Percentiles rank a stretch among this genome's conserved stretches.
Evolutionary conservation across 2,797 vertebrate genomes (phyloP).

Genomic region (Merluccius polli): DNA sequence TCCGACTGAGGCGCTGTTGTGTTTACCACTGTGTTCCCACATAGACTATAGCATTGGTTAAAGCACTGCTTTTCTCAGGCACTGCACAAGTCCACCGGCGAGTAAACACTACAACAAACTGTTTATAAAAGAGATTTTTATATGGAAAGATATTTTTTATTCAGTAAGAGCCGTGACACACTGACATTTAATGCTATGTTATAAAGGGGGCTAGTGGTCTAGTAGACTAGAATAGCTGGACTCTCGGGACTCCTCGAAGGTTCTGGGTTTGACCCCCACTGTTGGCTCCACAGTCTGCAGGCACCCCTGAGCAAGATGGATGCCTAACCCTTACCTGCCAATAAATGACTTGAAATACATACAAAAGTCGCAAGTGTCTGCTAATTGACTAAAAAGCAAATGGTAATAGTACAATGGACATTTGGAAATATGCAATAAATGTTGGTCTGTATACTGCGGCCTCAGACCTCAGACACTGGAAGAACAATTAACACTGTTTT

Average conservation of each 20-base stretch:
- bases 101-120: too few relatives aligned
- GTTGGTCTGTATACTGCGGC: neutral
- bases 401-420: neutral
- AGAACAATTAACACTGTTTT: neutral
- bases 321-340: neutral
- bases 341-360: neutral
- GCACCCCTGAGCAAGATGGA: neutral
- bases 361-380: neutral
- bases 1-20: neutral
- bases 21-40: slow-evolving; percentile 10
- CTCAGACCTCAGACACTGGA: neutral
- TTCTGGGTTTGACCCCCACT: neutral
- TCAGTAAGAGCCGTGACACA: neutral
- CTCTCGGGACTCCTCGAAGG: neutral
- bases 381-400: neutral
- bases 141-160: too few relatives aligned
- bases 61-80: slow-evolving; percentile 9
- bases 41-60: slow-evolving; percentile 44
- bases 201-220: neutral
- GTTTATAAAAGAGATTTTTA: too few relatives aligned
- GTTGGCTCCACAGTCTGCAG: neutral
- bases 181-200: neutral
- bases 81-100: too few relatives aligned
- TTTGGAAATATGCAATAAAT: neutral
- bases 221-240: neutral